These are phyloP conservation scores for Beris morrisii DNA, from an alignment of 2,888 invertebrate species.

Conservation along the genomic window DNA sequence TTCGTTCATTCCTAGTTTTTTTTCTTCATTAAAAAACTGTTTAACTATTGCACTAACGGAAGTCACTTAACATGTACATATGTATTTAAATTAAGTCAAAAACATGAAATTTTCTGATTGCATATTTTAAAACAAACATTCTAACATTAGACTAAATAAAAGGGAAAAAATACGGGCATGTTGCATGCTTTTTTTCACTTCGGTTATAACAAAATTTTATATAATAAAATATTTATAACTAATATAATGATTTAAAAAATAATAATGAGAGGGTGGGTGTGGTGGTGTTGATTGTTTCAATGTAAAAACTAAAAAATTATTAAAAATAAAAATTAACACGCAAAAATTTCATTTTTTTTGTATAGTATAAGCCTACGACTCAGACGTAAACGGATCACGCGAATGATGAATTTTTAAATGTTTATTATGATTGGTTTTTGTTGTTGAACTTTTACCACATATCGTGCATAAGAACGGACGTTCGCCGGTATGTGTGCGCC, in stretches of 20 bases:
- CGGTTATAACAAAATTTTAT: not conserved
- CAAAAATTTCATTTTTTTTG: not conserved
- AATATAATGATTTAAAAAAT: not conserved
- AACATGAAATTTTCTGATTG: no score
- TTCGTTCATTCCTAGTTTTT: not conserved
- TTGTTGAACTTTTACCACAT: constrained; percentile 86
- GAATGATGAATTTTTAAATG: constrained; percentile 89
- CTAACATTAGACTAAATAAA: not conserved
- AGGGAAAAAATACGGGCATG: not conserved
- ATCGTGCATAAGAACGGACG: constrained; percentile 81
- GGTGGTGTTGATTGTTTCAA: no score
- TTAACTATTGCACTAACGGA: constrained; percentile 29
- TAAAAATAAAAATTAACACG: constrained; percentile 4
- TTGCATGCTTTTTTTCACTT: not conserved
- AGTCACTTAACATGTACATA: constrained; percentile 17
- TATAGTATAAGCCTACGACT: constrained; percentile 54
- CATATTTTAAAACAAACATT: constrained; percentile 1
- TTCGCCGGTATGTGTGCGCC: constrained; percentile 80
- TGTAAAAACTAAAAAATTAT: not conserved
- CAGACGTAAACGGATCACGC: constrained; percentile 82
- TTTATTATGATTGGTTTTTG: constrained; percentile 89
- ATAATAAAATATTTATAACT: not conserved
- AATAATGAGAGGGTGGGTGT: no score
- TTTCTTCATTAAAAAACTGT: constrained; percentile 22
- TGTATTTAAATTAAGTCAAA: no score